Evolutionary conservation across 1,140 invertebrate genomes (phyloP), one percentile per base, ranked within the genome.

Genomic region (Drosophila quadrilineata): DNA sequence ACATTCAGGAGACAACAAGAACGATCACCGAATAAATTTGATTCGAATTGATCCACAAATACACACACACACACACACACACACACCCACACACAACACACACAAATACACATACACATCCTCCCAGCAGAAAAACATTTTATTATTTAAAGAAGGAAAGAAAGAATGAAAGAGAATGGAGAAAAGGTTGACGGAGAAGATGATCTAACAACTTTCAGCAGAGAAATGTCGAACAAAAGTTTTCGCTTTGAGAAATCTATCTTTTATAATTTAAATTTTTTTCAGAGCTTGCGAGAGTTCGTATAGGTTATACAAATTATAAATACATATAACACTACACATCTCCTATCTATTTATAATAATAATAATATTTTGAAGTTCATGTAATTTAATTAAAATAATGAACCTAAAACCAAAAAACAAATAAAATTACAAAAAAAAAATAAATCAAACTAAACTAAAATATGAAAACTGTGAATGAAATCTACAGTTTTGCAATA

Each of bases 1-100:
- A 96, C 88, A 95, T 96, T 62, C 95, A 96, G 91, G 95, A 96
- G 72, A 89, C 86, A 69, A 89, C 87, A 88, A 82, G 88, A 89
- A 89, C 88, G 73, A 89, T 88, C 75, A 84, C 82, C 72, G 88
- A 89, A 89, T 89, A 89, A 74, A 75, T 68, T 69, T 88, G 82
- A 73, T 67, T 40, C 21, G n/a, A 14, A 26, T 1, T 26, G 28
- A 52, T 26, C 48, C 35, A 65, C 29, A 45, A 35, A 21, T 19
- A 48, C 26, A 49, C 33, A 33, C 26, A 50, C 8, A 60, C 21
- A 62, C 28, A 53, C 26, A 45, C 38, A 45, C 38, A 63, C 59
- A 63, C 28, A 62, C 16, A 17, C 14, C 48, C 41, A 45, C 24
- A 26, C 36, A n/a, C 36, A 6, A 16, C 12, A 35, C 33, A 31